Evolutionary conservation across 1,140 invertebrate species (phyloP).

Genomic region (Drosophila persimilis): DNA sequence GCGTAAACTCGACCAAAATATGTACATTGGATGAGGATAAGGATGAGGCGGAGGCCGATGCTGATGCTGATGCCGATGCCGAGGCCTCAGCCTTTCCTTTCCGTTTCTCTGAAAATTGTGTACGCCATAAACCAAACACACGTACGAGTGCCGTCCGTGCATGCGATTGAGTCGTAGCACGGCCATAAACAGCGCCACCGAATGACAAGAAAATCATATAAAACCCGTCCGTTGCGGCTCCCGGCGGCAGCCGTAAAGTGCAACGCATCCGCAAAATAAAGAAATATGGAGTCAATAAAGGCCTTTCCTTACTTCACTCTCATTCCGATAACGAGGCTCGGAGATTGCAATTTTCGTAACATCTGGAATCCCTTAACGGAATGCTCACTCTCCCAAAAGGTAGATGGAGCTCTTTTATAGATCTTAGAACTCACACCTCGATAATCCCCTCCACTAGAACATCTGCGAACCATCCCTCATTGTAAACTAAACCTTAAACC

Average conservation of each 20-base stretch:
- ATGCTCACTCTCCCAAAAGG: no score
- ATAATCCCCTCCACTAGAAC: not conserved
- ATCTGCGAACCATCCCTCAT: constrained; percentile 2
- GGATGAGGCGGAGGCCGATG: no score
- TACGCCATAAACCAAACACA: constrained; percentile 35
- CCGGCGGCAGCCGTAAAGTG: constrained; percentile 31
- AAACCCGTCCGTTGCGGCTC: constrained; percentile 27
- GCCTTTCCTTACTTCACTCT: not conserved
- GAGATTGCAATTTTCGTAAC: constrained; percentile 19
- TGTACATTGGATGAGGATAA: constrained; percentile 11
- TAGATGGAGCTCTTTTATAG: no score
- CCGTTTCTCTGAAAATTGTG: constrained; percentile 25
- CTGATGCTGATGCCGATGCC: no score
- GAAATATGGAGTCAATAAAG: constrained; percentile 44
- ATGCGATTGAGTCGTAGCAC: constrained; percentile 14
- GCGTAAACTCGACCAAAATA: constrained; percentile 40
- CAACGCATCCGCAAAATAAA: constrained; percentile 43
- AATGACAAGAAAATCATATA: constrained; percentile 52
- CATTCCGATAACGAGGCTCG: constrained; percentile 2
- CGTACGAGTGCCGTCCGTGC: constrained; percentile 9
- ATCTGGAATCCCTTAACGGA: constrained; percentile 5
- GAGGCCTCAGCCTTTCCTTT: no score
- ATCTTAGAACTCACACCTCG: not conserved
- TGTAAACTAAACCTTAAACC: constrained; percentile 43
- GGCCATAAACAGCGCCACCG: constrained; percentile 41